phyloP scores from a whole-genome alignment of 2,113 vertebrate species.

The Mugil cephalus region DNA sequence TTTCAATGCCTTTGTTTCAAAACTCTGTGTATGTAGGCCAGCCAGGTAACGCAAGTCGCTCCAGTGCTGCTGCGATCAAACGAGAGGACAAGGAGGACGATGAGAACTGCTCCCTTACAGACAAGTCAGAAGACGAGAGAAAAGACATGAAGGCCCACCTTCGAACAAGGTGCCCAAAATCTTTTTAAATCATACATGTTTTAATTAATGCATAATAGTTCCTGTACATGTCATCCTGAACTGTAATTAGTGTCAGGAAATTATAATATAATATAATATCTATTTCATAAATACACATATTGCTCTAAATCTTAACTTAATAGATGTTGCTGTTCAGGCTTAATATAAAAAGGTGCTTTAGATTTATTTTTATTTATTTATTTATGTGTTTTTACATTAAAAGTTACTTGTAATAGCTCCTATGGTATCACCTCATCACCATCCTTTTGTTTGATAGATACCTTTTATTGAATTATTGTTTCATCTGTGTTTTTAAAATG shows the following conservation, averaged over 20 bases:
- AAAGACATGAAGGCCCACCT: slow-evolving; percentile 89
- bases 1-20: not conserved
- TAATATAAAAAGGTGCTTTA: too few species aligned
- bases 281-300: too few species aligned
- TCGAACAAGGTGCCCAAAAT: slow-evolving; percentile 89
- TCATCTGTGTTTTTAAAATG: too few species aligned
- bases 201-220: slow-evolving; percentile 14
- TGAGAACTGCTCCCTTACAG: slow-evolving; percentile 88
- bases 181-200: not conserved
- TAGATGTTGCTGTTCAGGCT: too few species aligned
- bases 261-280: too few species aligned
- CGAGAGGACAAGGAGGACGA: slow-evolving; percentile 94
- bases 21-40: slow-evolving; percentile 68
- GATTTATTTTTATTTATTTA: too few species aligned
- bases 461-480: not conserved
- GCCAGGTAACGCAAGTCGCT: slow-evolving; percentile 82
- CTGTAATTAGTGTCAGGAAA: not conserved
- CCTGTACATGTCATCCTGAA: not conserved
- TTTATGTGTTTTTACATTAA: not conserved
- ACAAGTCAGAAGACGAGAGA: slow-evolving; percentile 94
- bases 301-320: too few species aligned
- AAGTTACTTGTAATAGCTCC: too few species aligned
- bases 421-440: too few species aligned
- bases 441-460: too few species aligned
- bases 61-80: slow-evolving; percentile 86